Evolutionary conservation across 2,888 invertebrate species (phyloP).

Genomic region (Erebia palarica): DNA sequence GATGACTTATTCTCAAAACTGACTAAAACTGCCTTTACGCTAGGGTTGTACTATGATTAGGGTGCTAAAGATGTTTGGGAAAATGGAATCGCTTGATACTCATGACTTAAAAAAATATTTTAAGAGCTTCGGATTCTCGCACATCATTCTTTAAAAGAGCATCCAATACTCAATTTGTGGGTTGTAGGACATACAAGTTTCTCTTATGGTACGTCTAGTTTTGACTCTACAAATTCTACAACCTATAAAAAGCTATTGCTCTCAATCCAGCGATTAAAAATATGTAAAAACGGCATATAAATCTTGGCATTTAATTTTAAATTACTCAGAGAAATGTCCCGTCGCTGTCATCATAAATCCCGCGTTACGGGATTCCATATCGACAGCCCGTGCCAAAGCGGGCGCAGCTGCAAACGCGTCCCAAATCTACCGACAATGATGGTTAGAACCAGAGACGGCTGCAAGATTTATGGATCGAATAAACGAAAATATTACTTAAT

Average conservation of each 20-base stretch:
- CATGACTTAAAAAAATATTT: no score
- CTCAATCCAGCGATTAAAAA: constrained; percentile 9
- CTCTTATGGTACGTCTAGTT: no score
- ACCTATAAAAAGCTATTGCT: neutral
- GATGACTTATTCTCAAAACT: no score
- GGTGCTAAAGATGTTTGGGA: no score
- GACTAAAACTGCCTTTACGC: no score
- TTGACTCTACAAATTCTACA: no score
- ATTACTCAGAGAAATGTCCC: constrained; percentile 30
- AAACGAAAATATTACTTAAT: constrained; percentile 5
- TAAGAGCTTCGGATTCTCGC: no score
- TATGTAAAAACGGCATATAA: constrained; percentile 22
- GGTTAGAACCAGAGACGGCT: constrained; percentile 39
- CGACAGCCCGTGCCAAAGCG: constrained; percentile 28
- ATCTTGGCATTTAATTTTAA: constrained; percentile 32
- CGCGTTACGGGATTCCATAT: constrained; percentile 37
- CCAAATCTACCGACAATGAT: constrained; percentile 69
- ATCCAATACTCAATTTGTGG: no score
- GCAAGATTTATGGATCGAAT: constrained; percentile 9
- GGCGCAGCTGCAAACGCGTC: constrained; percentile 66
- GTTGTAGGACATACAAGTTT: no score
- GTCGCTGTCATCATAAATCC: constrained; percentile 37
- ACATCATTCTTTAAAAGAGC: no score
- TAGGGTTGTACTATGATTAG: no score
- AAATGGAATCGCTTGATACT: no score